These are phyloP conservation scores for Netelia melanura DNA, from an alignment of 2,888 invertebrate species.

Conservation along the genomic window DNA sequence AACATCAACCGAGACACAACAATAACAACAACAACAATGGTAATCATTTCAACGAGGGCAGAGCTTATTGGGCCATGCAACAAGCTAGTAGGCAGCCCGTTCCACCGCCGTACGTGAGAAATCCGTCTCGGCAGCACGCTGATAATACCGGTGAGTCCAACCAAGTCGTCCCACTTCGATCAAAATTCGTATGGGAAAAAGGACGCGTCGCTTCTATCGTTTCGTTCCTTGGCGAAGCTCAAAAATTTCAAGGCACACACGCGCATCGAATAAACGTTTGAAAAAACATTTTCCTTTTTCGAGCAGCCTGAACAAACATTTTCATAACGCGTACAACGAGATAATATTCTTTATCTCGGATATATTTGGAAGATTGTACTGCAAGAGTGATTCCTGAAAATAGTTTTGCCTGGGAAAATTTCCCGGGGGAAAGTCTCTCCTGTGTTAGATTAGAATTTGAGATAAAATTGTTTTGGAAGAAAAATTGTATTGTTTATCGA, in stretches of 20 bases:
- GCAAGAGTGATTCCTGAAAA: background rate
- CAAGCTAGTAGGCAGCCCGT: constrained; percentile 74
- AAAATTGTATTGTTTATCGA: background rate
- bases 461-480: background rate
- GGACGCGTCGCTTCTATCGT: too few relatives aligned
- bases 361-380: background rate
- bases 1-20: constrained; percentile 74
- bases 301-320: constrained; percentile 26
- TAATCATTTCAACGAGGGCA: constrained; percentile 69
- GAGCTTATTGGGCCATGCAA: constrained; percentile 83
- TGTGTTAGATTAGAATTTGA: too few relatives aligned
- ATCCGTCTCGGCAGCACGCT: constrained; percentile 80
- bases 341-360: constrained; percentile 2
- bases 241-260: background rate
- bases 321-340: background rate
- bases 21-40: constrained; percentile 77
- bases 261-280: background rate
- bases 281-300: background rate
- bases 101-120: constrained; percentile 80
- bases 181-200: too few relatives aligned
- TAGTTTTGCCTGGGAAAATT: too few relatives aligned
- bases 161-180: too few relatives aligned
- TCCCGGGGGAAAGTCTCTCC: too few relatives aligned
- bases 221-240: too few relatives aligned
- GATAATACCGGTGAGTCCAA: constrained; percentile 80